Base-by-base conservation (phyloP, 2,888 invertebrate genomes). In the Peribatodes rhomboidaria region DNA sequence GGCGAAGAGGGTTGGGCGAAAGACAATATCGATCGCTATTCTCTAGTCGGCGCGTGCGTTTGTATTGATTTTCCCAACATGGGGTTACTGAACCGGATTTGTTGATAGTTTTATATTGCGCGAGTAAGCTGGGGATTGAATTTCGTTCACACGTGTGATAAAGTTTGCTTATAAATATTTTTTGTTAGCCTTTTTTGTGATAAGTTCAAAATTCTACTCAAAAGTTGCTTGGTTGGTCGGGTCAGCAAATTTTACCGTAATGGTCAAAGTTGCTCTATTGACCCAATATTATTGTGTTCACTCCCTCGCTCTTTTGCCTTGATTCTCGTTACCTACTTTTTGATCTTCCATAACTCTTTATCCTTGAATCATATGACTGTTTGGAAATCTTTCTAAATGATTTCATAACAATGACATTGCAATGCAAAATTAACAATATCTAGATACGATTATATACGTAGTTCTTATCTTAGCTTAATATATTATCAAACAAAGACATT, bases 1-100 rank as follows among this genome's bases (percentile, higher is more conserved):
- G 81, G 74, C 65, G 63, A 76, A 80, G 86, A 85, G 86, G 74
- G 85, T 82, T 80, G 59, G 68, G 57, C 39, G 68, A 85, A 87
- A 88, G 87, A 89, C 89, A 90, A 88, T 89, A 90, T 90, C 88
- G 89, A 90, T 88, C 59, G 60, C 65, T 57, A 53, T 65, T 65
- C 85, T 83, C 78, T 82, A 46, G 50, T 61, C 72, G 73, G 84
- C 85, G 84, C 86, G 84, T 83, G 88, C 85, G 80, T 72, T 62
- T 41, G 63, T 84, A 85, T 86, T 86, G 89, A 88, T 89, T 86
- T 81, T 70, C 76, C 71, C 55, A 27, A 67, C 74, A 64, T 82
- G 75, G 85, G 86, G 86, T 86, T 82, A 78, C 78, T 65, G 68
- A 67, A 56, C 57, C 39, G 14, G 61, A 61, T 65, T 63, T 60